A percentile compares a stretch with the other conserved stretches of the same genome.
These are phyloP conservation scores for Melinaea marsaeus DNA, from an alignment of 2,888 invertebrate species.

Conservation along the genomic window DNA sequence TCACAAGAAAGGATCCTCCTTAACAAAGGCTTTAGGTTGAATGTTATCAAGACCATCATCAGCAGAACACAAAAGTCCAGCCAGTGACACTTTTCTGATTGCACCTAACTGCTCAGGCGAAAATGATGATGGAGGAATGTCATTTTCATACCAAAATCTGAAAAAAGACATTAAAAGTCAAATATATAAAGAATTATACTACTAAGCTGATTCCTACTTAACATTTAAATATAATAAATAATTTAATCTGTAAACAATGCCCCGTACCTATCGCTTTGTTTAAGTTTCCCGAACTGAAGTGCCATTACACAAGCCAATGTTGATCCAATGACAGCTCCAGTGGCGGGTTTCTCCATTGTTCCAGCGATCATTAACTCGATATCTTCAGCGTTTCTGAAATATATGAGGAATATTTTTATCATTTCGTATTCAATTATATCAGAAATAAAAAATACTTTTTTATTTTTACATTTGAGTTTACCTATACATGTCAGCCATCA, in stretches of 20 bases:
- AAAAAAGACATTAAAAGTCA: conserved; percentile 12
- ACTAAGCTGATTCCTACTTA: too few species aligned
- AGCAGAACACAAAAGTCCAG: conserved; percentile 88
- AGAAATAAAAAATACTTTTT: not conserved
- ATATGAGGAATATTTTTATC: conserved; percentile 30
- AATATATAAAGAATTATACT: not conserved
- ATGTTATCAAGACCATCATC: conserved; percentile 82
- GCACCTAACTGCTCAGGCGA: conserved; percentile 87
- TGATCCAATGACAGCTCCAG: conserved; percentile 90
- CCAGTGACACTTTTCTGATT: conserved; percentile 86
- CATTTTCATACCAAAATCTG: conserved; percentile 97
- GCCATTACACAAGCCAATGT: conserved; percentile 93
- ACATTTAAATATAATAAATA: not conserved
- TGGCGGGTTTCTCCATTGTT: conserved; percentile 86
- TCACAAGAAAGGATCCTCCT: conserved; percentile 90
- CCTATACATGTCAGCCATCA: conserved; percentile 83
- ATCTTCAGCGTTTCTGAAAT: conserved; percentile 81
- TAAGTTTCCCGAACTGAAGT: conserved; percentile 87
- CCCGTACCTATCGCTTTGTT: conserved; percentile 85
- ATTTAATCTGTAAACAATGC: not conserved
- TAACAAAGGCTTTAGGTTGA: conserved; percentile 92
- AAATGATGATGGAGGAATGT: conserved; percentile 91
- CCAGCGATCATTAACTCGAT: conserved; percentile 92
- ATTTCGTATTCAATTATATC: not conserved
- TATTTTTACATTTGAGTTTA: conserved; percentile 39